Conservation (phyloP, 2,797 vertebrate genomes). For the Selene dorsalis region DNA sequence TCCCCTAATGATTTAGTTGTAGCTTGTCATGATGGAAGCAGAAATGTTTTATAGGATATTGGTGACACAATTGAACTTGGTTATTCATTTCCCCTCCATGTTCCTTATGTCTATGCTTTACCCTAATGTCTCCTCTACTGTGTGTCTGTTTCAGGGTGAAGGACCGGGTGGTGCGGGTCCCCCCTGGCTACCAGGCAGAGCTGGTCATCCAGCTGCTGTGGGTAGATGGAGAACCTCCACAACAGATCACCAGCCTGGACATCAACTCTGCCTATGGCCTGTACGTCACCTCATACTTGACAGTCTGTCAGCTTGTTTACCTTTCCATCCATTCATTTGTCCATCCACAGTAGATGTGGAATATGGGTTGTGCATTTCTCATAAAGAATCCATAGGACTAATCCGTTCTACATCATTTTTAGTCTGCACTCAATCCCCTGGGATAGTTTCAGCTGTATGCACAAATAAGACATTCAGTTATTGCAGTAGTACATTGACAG, state of each 20-base stretch:
- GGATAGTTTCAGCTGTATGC: not conserved
- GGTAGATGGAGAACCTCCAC: conserved; percentile 96
- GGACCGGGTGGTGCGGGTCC: conserved; percentile 89
- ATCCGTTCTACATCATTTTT: not conserved
- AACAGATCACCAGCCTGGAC: conserved; percentile 95
- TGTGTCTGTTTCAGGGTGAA: conserved; percentile 87
- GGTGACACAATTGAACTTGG: not conserved
- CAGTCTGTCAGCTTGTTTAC: conserved; percentile 3
- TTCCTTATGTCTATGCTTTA: not conserved
- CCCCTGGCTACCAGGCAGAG: conserved; percentile 96
- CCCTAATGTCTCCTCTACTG: not conserved
- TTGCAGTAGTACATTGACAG: not conserved
- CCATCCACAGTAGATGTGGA: not conserved
- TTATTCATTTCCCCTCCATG: too few relatives aligned
- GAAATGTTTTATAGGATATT: not conserved
- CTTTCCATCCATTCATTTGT: too few relatives aligned
- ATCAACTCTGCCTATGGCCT: conserved; percentile 97
- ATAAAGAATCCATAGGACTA: not conserved
- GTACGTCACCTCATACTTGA: conserved; percentile 84
- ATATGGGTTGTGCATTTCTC: not conserved
- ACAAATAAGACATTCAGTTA: not conserved
- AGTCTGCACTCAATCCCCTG: not conserved
- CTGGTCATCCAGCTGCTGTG: conserved; percentile 95
- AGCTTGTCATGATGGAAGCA: not conserved
- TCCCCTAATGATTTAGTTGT: not conserved